A percentile compares a stretch with the other conserved stretches of the same genome.
These are phyloP conservation scores for Esox niger DNA, from an alignment of 2,113 vertebrate species.

Conservation along the genomic window DNA sequence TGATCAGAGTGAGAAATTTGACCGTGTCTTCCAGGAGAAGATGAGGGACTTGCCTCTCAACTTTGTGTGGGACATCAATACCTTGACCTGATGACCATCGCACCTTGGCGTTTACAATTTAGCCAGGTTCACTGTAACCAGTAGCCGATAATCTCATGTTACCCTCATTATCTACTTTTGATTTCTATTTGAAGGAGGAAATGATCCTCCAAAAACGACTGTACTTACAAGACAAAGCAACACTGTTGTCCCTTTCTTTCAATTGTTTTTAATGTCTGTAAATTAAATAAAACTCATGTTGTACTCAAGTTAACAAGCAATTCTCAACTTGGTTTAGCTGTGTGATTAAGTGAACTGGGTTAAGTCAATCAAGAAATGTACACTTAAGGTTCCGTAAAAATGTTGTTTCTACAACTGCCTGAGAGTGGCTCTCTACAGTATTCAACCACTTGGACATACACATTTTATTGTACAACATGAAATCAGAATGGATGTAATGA, in stretches of 20 bases:
- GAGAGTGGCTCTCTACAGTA: too few species aligned
- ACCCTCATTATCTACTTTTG: too few species aligned
- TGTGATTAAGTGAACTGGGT: background rate
- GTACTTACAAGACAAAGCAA: too few species aligned
- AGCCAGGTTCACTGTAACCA: too few species aligned
- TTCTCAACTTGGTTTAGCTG: background rate
- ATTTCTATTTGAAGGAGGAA: background rate
- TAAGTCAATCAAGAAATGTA: background rate
- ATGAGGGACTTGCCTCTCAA: slow-evolving; percentile 52
- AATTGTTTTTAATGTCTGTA: background rate
- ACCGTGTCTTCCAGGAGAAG: slow-evolving; percentile 48
- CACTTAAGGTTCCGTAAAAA: background rate
- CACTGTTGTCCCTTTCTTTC: too few species aligned
- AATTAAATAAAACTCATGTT: background rate
- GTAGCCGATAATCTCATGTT: too few species aligned
- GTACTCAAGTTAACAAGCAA: background rate
- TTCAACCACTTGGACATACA: too few species aligned
- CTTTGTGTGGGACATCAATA: slow-evolving; percentile 57
- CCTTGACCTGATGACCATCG: slow-evolving; percentile 1
- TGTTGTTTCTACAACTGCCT: slow-evolving; percentile 8
- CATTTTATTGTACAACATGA: too few species aligned
- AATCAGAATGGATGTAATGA: too few species aligned
- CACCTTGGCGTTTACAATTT: background rate
- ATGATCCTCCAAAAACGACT: too few species aligned
- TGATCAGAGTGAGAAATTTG: slow-evolving; percentile 58